Evolutionary conservation across 1,140 invertebrate species (phyloP).

Genomic region (Leptestheria dahalacensis): DNA sequence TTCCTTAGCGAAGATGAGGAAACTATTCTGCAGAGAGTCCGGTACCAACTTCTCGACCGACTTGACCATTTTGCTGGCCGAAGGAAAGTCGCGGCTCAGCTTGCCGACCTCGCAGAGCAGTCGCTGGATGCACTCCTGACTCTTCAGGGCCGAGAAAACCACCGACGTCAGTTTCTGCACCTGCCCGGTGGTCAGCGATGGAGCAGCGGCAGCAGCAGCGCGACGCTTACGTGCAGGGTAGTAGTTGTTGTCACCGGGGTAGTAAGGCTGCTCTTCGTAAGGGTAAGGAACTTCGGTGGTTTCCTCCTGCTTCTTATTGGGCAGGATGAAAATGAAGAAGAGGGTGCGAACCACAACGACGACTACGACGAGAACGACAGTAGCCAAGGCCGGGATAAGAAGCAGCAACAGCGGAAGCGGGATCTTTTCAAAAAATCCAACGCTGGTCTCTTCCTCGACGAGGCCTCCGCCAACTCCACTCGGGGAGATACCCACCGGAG

Average conservation of each 20-base stretch:
- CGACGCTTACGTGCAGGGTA: background rate
- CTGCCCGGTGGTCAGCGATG: slow-evolving; percentile 3
- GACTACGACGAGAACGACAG: background rate
- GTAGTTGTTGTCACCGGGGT: background rate
- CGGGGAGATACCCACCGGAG: background rate
- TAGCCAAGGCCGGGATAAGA: background rate
- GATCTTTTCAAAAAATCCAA: background rate
- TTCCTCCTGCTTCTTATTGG: background rate
- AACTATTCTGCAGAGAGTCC: background rate
- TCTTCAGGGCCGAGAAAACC: slow-evolving; percentile 1
- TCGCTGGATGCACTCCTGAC: slow-evolving; percentile 10
- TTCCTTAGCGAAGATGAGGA: slow-evolving; percentile 8
- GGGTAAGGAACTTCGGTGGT: background rate
- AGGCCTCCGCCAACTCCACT: background rate
- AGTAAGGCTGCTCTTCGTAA: background rate
- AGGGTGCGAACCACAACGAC: background rate
- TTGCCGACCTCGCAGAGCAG: slow-evolving; percentile 5
- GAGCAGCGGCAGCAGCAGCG: background rate
- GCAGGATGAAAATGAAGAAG: background rate
- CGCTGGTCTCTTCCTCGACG: background rate
- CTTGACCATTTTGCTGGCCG: background rate
- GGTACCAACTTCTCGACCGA: slow-evolving; percentile 6
- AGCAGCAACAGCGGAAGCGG: background rate
- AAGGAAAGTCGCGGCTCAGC: background rate
- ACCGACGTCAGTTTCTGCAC: slow-evolving; percentile 2